Base-by-base conservation (phyloP, 2,113 vertebrate genomes). In the Coptodon bakossiorum region DNA sequence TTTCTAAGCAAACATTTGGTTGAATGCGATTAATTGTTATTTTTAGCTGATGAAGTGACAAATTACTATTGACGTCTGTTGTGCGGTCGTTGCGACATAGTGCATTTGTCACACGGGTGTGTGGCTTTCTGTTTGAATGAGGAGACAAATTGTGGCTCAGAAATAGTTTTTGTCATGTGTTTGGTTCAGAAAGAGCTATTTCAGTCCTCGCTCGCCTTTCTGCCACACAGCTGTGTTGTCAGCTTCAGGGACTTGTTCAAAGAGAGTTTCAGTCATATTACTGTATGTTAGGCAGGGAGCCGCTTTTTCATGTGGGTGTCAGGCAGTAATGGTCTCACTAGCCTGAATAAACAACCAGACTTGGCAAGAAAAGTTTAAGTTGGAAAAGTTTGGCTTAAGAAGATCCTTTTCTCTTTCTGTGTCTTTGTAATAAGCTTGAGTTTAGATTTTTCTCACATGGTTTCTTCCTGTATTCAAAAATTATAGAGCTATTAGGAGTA, bases 141-240 rank as follows among this genome's bases (percentile, higher is more conserved):
- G 6, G 53, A 73, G n/a, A 24, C 17, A 54, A 87, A 89, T 81
- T 81, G 6, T 10, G 48, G 4, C 83, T 76, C 82, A 54, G 22
- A 88, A 90, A 84, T 89, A 86, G 85, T 85, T 84, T 80, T 56
- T 86, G 12, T 82, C 29, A 80, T 80, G 57, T 29, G 59, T 83
- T 89, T 80, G 68, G 43, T 78, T 81, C 38, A 91, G 6, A 34
- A 61, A 57, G 27, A 80, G 56, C 79, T 92, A 91, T 95, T 94
- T 93, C 61, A 89, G 83, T 91, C 85, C 54, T n/a, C 5, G n/a
- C 5, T 88, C 9, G 14, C 43, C 7, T 87, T 90, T 57, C 43
- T 34, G 45, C 40, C 57, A 54, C 38, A 59, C 54, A 79, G 56
- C 83, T 83, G 31, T 71, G 36, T 36, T 81, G 52, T 88, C 83